Conservation (phyloP, 1,140 invertebrate genomes). For the Drosophila triauraria region DNA sequence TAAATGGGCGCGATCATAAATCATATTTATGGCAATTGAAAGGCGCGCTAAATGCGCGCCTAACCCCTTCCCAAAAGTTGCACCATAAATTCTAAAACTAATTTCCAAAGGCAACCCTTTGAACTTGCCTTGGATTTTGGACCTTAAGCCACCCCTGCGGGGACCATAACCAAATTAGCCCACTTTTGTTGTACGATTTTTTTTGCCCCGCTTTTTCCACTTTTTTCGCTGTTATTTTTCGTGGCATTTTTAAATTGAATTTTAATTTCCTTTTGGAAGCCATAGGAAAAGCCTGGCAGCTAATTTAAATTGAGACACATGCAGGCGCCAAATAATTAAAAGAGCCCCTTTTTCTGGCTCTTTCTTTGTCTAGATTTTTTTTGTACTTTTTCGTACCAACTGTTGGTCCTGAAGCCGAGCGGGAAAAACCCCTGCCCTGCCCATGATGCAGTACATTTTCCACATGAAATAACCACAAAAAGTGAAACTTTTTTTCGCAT, state of each 20-base stretch:
- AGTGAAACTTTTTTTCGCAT: conserved; percentile 65
- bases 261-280: conserved; percentile 66
- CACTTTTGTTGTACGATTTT: conserved; percentile 70
- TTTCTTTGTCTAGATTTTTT: conserved; percentile 34
- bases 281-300: conserved; percentile 54
- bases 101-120: conserved; percentile 76
- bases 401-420: conserved; percentile 50
- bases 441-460: conserved; percentile 84
- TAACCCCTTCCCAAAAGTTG: conserved; percentile 1
- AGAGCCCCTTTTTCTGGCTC: conserved; percentile 52
- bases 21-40: conserved; percentile 83
- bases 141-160: conserved; percentile 37
- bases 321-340: conserved; percentile 82
- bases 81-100: conserved; percentile 76
- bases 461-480: conserved; percentile 84
- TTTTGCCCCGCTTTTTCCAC: conserved; percentile 20
- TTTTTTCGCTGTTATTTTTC: conserved; percentile 63
- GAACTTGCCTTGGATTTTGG: conserved; percentile 41
- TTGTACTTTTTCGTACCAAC: conserved; percentile 49
- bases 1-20: conserved; percentile 76
- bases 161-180: conserved; percentile 64
- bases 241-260: conserved; percentile 83
- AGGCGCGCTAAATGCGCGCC: conserved; percentile 54
- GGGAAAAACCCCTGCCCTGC: conserved; percentile 6
- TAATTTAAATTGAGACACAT: conserved; percentile 84